Percentiles rank a stretch among this genome's conserved stretches.
Evolutionary conservation across 2,113 vertebrate genomes (phyloP).

Genomic region (Nothoprocta perdicaria): DNA sequence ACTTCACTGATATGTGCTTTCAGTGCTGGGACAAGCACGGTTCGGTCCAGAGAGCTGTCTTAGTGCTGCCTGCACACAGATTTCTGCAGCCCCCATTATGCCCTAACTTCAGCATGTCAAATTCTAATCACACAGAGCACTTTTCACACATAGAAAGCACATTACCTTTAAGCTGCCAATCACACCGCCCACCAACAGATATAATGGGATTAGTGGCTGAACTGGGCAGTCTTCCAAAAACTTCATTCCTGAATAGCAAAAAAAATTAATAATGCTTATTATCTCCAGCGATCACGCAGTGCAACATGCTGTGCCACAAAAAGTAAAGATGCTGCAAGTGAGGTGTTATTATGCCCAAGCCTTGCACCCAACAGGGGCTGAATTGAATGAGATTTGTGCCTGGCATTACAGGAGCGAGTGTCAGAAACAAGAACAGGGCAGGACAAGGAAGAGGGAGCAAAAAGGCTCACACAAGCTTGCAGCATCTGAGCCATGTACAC

Average conservation of each 20-base stretch:
- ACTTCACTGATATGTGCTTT: neutral
- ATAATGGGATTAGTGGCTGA: conserved; percentile 78
- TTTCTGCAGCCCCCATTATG: neutral
- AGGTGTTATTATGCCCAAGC: neutral
- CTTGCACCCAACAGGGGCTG: neutral
- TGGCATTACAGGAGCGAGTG: neutral
- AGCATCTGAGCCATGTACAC: neutral
- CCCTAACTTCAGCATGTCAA: conserved; percentile 22
- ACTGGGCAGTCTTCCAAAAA: conserved; percentile 75
- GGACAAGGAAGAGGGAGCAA: neutral
- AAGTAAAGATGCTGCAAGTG: neutral
- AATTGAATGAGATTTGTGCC: neutral
- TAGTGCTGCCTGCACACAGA: neutral
- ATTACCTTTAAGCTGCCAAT: conserved; percentile 78
- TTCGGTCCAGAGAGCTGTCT: neutral
- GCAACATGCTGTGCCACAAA: neutral
- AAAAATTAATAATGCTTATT: conserved; percentile 37
- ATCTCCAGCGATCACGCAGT: neutral
- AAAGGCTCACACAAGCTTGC: neutral
- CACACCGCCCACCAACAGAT: conserved; percentile 75
- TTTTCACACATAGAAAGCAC: conserved; percentile 32
- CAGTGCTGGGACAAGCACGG: neutral
- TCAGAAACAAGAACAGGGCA: neutral
- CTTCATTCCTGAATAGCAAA: conserved; percentile 73
- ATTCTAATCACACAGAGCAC: conserved; percentile 3